Base-by-base conservation (phyloP, 1,140 invertebrate genomes). In the Pachyrhynchus sulphureomaculatus region DNA sequence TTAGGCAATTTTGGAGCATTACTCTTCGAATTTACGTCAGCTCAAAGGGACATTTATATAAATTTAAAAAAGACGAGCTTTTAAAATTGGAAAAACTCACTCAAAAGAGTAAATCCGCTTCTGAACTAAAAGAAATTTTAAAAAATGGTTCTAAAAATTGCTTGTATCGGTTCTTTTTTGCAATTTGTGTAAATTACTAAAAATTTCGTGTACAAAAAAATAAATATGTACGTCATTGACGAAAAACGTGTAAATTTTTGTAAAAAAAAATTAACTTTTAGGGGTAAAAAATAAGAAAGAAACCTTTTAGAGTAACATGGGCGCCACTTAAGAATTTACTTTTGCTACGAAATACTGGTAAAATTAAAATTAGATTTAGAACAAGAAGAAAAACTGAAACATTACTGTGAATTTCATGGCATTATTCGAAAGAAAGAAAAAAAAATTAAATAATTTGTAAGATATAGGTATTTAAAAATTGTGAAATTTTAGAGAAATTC, bases 401-500 rank as follows among this genome's bases (percentile, higher is more conserved):
- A 57, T 69, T 64, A 68, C 68, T 71, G 68, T 69, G 68, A 71
- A 71, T 64, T 71, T 42, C n/a, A 52, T 68, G 69, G 69, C 69
- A 72, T 72, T 72, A 68, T 56, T 37, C 32, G 32, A 54, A 51
- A 54, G 18, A 60, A 48, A 52, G 42, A 17, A 17, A 32, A 32
- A 12, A 48, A 66, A 66, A 67, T 61, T 66, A 68, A 67, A 56
- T 68, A 63, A 66, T 70, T 72, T 72, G 67, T 72, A 69, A 70
- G 45, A 69, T 69, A 68, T 68, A 71, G 61, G 52, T 55, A 56
- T 64, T 69, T 68, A 67, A 68, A 64, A 69, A 63, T 49, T 62
- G 60, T 53, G 48, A 62, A 62, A 56, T 48, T 55, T 37, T 62
- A 62, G 60, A 62, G 26, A 49, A 68, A 72, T 68, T 68, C 54